Base-by-base conservation (phyloP, 2,113 vertebrate genomes). In the Pseudopodoces humilis region DNA sequence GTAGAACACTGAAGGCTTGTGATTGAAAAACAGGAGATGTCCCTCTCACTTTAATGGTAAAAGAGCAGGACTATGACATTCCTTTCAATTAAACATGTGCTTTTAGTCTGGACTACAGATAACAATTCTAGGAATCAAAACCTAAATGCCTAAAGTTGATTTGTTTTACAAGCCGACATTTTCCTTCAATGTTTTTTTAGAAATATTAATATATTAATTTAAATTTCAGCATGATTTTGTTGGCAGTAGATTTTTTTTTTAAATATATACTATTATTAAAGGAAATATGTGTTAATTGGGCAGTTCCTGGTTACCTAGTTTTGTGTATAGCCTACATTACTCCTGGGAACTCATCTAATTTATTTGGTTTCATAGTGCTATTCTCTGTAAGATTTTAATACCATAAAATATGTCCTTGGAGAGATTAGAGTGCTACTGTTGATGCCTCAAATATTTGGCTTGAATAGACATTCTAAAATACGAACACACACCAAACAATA, bases 401-500 rank as follows among this genome's bases (percentile, higher is more conserved):
- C 44, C 71, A 90, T 65, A 88, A 94, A 91, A 87, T 46, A 75
- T n/a, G 16, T 78, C 89, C 59, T 87, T 69, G 30, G 82, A 96
- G 92, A 92, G 64, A 94, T 88, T 56, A 91, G 67, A 47, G 44
- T 46, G n/a, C 35, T 92, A 20, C 20, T 82, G 63, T 89, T 91
- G 58, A 78, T 94, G 60, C 85, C 71, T 92, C 65, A 44, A 95
- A 70, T 68, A 71, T 78, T 81, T 96, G 72, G 71, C 44, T 95
- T 75, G 64, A 82, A 91, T 37, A 96, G 56, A 75, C 23, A 27
- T 69, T 56, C 56, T 65, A 50, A 90, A 90, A 95, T 65, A 11
- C 35, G 92, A 92, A 81, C 18, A 91, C 55, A 88, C 16, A 75
- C 46, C 15, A 89, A 94, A 92, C 55, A 96, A 89, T 88, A 95